Base-by-base conservation (phyloP, 92 coral and sea anemone genomes). In the Isaurus tuberculatus region DNA sequence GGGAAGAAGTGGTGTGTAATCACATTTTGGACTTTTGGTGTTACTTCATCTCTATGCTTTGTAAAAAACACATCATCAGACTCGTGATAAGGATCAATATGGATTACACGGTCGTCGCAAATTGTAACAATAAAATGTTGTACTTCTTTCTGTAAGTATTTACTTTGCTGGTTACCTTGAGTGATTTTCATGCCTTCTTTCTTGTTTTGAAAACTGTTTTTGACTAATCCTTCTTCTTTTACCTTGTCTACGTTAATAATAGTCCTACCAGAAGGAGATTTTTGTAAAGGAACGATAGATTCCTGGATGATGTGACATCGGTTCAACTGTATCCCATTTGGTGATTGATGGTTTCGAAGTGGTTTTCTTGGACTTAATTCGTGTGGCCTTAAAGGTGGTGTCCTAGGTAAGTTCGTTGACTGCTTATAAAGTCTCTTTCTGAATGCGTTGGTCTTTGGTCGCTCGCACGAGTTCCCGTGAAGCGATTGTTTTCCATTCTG, bases 61-160 rank as follows among this genome's bases (percentile, higher is more conserved):
- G 40, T 65, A 29, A 15, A 17, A 65, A 27, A 40, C 22, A 31
- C 42, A 4, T 65, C 71, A 1, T 5, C 5, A 1, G 34, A 5
- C 19, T 33, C 34, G 3, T 4, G 17, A 65, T 27, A 65, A 65
- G 42, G 71, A 65, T 29, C 22, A 20, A 65, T 30, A 22, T 65
- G 2, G 10, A 30, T 14, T 15, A 65, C 71, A 27, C 31, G 8
- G 30, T 28, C 71, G 14, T 29, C 71, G 14, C 71, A 17, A 25
- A 65, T 33, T 33, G 71, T 30, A 30, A 65, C 71, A 22, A 65
- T 65, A n/a, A 65, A 65, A 25, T 22, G 71, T 14, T 65, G 43
- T 17, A 26, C 42, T 31, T 65, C 17, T 19, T 19, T 20, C 8
- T 55, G 26, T 19, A 55, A 55, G n/a, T 55, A 1, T 2, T 22